phyloP scores from a whole-genome alignment of 2,888 invertebrate species.

The Tridacna gigas region DNA sequence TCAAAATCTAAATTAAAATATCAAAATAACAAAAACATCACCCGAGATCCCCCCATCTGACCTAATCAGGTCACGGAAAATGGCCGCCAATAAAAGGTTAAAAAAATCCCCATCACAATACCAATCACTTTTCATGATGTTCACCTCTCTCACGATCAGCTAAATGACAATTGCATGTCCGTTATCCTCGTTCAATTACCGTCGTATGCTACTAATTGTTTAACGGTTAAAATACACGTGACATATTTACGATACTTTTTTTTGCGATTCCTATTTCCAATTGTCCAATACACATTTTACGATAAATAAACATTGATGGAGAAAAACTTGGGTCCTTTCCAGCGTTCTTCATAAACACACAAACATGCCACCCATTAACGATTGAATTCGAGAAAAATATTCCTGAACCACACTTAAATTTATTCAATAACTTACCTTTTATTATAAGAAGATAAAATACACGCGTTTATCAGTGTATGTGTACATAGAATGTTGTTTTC shows the following conservation, averaged over 20 bases:
- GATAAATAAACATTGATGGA: constrained; percentile 24
- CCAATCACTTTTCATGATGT: background rate
- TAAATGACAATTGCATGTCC: constrained; percentile 27
- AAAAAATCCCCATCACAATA: constrained; percentile 33
- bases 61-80: constrained; percentile 61
- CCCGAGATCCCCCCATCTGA: constrained; percentile 16
- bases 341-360: background rate
- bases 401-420: background rate
- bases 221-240: constrained; percentile 18
- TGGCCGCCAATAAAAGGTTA: constrained; percentile 49
- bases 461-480: constrained; percentile 40
- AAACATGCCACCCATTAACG: background rate
- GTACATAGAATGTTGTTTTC: constrained; percentile 51
- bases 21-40: background rate
- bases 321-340: constrained; percentile 15
- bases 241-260: constrained; percentile 24
- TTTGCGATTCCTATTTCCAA: background rate
- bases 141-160: background rate
- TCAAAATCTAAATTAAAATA: background rate
- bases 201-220: constrained; percentile 2
- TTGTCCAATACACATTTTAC: constrained; percentile 32
- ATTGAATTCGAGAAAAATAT: background rate
- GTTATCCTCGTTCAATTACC: background rate
- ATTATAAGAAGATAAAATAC: constrained; percentile 7
- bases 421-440: constrained; percentile 17